Conservation (phyloP, 2,797 vertebrate species). For the Pipistrellus kuhlii region DNA sequence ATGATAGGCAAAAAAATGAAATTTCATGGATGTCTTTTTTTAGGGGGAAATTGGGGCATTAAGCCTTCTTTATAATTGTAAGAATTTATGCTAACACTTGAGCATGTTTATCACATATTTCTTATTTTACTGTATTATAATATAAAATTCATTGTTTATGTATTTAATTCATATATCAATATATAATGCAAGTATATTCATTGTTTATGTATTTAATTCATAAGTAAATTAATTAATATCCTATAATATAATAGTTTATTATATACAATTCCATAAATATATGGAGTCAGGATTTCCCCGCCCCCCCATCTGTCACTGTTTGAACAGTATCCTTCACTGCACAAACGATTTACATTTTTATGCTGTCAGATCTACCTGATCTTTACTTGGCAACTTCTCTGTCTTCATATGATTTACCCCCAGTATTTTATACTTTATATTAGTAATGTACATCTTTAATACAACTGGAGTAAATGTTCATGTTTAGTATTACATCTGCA, state of each 20-base stretch:
- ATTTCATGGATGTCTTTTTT: neutral
- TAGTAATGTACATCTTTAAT: neutral
- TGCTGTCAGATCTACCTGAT: neutral
- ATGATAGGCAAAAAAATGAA: neutral
- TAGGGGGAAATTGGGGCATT: neutral
- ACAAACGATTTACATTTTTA: neutral
- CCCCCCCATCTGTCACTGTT: neutral
- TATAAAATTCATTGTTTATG: neutral
- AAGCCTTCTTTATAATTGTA: neutral
- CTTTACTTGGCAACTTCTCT: neutral
- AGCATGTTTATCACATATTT: neutral
- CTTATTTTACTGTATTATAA: neutral
- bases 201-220: neutral
- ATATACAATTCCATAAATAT: neutral
- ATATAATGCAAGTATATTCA: neutral
- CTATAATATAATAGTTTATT: neutral
- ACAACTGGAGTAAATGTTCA: neutral
- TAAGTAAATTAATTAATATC: too few species aligned
- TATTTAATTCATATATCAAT: neutral
- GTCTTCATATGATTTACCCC: neutral
- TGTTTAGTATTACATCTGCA: neutral
- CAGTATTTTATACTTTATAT: neutral
- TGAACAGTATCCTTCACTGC: neutral
- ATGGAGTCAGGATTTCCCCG: neutral
- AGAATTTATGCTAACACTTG: neutral